Conservation (phyloP, 2,113 vertebrate genomes). For the Toxostoma redivivum region DNA sequence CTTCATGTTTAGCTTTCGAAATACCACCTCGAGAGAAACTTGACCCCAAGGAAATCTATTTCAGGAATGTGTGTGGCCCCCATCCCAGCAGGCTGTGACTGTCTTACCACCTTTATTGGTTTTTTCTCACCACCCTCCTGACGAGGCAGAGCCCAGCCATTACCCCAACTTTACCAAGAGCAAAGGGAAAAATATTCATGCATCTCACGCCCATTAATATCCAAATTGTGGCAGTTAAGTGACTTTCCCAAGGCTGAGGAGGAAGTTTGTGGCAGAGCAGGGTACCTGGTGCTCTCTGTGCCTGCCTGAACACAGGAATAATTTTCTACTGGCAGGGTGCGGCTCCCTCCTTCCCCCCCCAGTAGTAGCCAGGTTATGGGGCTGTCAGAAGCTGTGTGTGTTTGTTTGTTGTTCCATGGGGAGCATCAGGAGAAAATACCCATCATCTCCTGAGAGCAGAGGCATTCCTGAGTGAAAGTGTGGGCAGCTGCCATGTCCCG, state of each 20-base stretch:
- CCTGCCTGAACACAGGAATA: neutral
- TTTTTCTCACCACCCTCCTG: neutral
- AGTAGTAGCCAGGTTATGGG: neutral
- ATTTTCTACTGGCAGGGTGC: neutral
- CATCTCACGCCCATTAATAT: neutral
- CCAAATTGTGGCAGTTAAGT: neutral
- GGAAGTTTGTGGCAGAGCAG: neutral
- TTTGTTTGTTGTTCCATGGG: slow-evolving; percentile 35
- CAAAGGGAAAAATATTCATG: neutral
- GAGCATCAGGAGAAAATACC: slow-evolving; percentile 45
- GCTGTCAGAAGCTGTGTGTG: slow-evolving; percentile 5
- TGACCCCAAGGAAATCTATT: slow-evolving; percentile 56
- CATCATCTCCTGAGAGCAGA: slow-evolving; percentile 19
- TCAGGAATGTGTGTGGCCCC: slow-evolving; percentile 33
- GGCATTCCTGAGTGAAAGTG: slow-evolving; percentile 43
- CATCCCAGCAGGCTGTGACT: neutral
- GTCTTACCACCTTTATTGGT: neutral
- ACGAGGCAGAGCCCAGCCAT: neutral
- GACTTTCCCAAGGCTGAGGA: neutral
- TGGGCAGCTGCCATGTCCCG: neutral
- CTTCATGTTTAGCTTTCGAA: slow-evolving; percentile 31
- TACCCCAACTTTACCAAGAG: neutral
- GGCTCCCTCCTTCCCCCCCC: neutral
- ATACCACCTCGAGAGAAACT: slow-evolving; percentile 24
- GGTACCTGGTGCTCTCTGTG: neutral